Evolutionary conservation across 2,113 vertebrate genomes (phyloP).

Genomic region (Thinocorus orbignyianus): DNA sequence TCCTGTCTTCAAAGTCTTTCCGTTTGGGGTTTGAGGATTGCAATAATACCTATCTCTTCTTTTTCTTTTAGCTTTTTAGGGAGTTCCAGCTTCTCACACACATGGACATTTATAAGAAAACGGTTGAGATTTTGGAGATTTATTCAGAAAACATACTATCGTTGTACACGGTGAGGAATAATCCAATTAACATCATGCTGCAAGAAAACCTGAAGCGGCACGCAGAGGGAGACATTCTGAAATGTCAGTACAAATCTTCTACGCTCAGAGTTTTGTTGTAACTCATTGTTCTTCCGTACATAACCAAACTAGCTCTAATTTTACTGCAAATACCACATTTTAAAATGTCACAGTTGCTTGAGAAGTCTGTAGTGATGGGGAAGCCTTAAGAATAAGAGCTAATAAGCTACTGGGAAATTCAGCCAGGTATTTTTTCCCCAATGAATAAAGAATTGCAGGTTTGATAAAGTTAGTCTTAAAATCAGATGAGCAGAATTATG

Average conservation of each 20-base stretch:
- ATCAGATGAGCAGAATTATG: not conserved
- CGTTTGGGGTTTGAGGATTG: not conserved
- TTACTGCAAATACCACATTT: not conserved
- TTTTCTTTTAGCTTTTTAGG: slow-evolving; percentile 70
- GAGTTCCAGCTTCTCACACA: slow-evolving; percentile 75
- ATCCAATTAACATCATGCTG: slow-evolving; percentile 61
- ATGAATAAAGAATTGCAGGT: not conserved
- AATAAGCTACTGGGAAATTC: not conserved
- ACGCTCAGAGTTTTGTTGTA: not conserved
- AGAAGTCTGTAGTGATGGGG: not conserved
- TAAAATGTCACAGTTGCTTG: not conserved
- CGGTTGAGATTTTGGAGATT: slow-evolving; percentile 70
- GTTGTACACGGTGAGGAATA: slow-evolving; percentile 55
- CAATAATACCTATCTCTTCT: not conserved
- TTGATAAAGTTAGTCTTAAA: not conserved
- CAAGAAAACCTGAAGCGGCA: slow-evolving; percentile 65
- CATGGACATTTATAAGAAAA: slow-evolving; percentile 73
- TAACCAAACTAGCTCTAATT: not conserved
- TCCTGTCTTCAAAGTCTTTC: not conserved
- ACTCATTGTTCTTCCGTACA: not conserved
- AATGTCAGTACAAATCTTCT: slow-evolving; percentile 61
- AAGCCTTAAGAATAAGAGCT: slow-evolving; percentile 1
- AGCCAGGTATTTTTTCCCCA: not conserved
- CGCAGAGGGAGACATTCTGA: slow-evolving; percentile 63
- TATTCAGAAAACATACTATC: slow-evolving; percentile 73